Evolutionary conservation across 2,113 vertebrate species (phyloP), one percentile per base, ranked within the genome.

Genomic region (Melanostigma gelatinosum): DNA sequence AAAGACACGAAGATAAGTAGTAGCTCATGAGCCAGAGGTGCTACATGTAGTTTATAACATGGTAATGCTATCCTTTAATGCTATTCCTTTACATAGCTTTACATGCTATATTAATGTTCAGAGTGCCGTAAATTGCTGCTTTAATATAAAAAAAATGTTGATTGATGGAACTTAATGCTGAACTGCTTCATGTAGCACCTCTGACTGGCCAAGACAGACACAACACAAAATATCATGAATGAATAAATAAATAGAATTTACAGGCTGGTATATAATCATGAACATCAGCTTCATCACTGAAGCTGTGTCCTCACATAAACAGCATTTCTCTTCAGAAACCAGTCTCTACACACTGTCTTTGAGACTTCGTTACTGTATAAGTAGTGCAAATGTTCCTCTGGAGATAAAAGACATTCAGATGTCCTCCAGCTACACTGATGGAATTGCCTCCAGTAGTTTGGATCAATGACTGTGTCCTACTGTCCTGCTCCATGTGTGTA

Each of bases 171-270:
- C 2, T 32, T 64, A 24, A 32, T 58, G 57, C 6, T n/a, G 64
- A 46, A 60, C 2, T 7, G 64, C 62, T 77, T 27, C 67, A 72
- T 52, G 46, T 40, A 48, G 73, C 69, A 58, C 57, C 42, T 55
- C 6, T 8, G 1, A 70, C 1, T 20, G 38, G 24, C 11, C 18
- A 52, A 34, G 29, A 64, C 50, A 66, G 34, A 70, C 34, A 32
- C 38, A 79, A 72, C 57, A 72, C 27, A 18, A 80, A 50, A n/a
- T 4, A 72, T 22, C 36, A 58, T 7, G 7, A 24, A 55, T 50
- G 18, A 72, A 46, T 62, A 52, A 82, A 83, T 80, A 77, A 72
- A 81, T 48, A 72, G 4, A 60, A 48, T 52, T 1, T 34, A 54
- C 58, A 46, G 1, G 60, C 24, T 82, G 54, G 64, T 55, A 12